Evolutionary conservation across 2,797 vertebrate genomes (phyloP), one percentile per base, ranked within the genome.

Genomic region (Phrynocephalus forsythii): DNA sequence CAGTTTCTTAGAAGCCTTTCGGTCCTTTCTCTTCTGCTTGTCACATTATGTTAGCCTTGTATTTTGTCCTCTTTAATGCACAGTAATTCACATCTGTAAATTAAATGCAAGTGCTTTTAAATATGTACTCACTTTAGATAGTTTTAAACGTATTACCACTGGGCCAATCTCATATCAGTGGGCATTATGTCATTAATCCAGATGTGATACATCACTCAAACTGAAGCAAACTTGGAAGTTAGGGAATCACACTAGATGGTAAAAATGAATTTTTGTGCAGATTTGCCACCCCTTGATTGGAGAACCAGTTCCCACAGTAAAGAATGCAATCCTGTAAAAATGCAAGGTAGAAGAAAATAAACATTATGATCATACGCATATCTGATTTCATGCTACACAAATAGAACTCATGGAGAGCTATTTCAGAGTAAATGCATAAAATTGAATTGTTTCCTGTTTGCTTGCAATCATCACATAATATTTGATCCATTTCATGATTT

Each of bases 81-180:
- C 71, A 72, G 77, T 88, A 77, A 85, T 87, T 91, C 79, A 88
- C 30, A 79, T 60, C 84, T 92, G 86, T 85, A 90, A 93, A 87
- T 90, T 88, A 93, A 76, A 92, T 84, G 75, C 86, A 91, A 84
- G 83, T 88, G 83, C 26, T 69, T 81, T 85, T 88, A 91, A 93
- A 89, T 71, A 77, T 52, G 63, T 75, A 84, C 83, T 92, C 73
- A 84, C 90, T 91, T 89, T 82, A 89, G 90, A 68, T 85, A 26
- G 67, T 92, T 93, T 92, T 90, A 71, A 92, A 92, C 30, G 88
- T 75, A 85, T 88, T 87, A 66, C 67, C 0, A 82, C 77, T 79
- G 6, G 91, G 18, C 33, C 87, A 16, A 9, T 56, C 68, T 66
- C 90, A 78, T n/a, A 60, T 87, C 22, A 80, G 85, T 68, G 0